Percentiles rank a stretch among this genome's conserved stretches.
These are phyloP conservation scores for Lasiurus cinereus DNA, from an alignment of 2,113 vertebrate genomes.

Conservation along the genomic window DNA sequence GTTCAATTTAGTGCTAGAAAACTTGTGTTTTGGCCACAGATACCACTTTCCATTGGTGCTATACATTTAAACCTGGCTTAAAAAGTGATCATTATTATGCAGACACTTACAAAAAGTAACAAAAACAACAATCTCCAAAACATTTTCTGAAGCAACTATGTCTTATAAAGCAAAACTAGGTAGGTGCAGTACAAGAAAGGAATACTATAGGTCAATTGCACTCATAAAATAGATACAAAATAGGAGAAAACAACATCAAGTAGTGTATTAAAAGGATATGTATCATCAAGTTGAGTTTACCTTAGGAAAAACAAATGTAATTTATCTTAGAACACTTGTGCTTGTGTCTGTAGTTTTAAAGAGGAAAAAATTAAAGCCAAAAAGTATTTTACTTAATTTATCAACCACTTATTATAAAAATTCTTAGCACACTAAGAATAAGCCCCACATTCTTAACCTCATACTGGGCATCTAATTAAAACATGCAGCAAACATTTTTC, in stretches of 20 bases:
- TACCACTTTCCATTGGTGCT: not conserved
- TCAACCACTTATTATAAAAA: constrained; percentile 22
- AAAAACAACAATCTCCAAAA: not conserved
- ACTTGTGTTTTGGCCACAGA: not conserved
- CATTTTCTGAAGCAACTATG: not conserved
- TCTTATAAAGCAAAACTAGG: not conserved
- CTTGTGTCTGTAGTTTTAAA: not conserved
- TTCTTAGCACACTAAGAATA: not conserved
- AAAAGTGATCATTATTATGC: not conserved
- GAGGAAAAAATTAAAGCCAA: not conserved
- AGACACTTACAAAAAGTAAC: not conserved
- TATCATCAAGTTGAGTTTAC: not conserved
- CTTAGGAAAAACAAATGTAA: not conserved
- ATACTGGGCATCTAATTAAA: not conserved
- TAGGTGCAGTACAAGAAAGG: not conserved
- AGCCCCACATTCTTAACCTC: not conserved
- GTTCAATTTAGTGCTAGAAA: not conserved
- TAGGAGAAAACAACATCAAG: not conserved
- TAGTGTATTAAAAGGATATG: not conserved
- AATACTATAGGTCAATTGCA: not conserved
- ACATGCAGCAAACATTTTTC: not conserved
- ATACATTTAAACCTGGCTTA: not conserved
- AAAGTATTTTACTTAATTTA: constrained; percentile 2
- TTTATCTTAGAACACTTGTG: not conserved
- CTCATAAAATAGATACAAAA: not conserved